Base-by-base conservation (phyloP, 2,113 vertebrate genomes). In the Pyrgilauda ruficollis region DNA sequence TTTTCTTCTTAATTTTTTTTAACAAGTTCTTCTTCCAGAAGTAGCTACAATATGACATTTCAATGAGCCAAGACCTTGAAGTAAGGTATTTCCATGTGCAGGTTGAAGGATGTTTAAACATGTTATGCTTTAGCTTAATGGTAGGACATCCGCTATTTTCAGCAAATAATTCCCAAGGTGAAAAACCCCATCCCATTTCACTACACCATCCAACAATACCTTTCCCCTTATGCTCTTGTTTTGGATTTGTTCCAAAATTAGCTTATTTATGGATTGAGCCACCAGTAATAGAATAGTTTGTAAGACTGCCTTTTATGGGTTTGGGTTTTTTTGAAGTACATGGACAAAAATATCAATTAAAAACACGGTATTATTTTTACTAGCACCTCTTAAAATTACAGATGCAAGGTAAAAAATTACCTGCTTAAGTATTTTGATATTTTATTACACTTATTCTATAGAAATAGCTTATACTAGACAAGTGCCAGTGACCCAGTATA, bases 111-210 rank as follows among this genome's bases (percentile, higher is more conserved):
- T 97, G 96, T 98, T 97, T 97, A 97, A 97, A 97, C 75, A 88
- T 90, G 50, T 94, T 97, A 90, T 92, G 91, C 86, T 97, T 96
- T 87, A 97, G 91, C 84, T 94, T 97, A 96, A 97, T 97, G 93
- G 94, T 97, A 98, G 97, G 97, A 98, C 97, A 98, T 98, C 98
- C 95, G 97, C 76, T 98, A 96, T 90, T 97, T 97, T 94, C 96
- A 95, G 91, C 89, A 97, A 97, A 95, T 96, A 97, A 97, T 98
- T 93, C 97, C 97, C 96, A 98, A 97, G 96, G 97, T 97, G 96
- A 97, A 97, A 97, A 97, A 80, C 43, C 23, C 88, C 74, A 96
- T 91, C 82, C 91, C 88, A 96, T 95, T 97, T 94, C 95, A 92
- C 74, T 89, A 89, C 89, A 89, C 84, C 59, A 90, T 95, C 94